These are phyloP conservation scores for Eilema griseolum DNA, from an alignment of 2,888 invertebrate genomes.

Conservation along the genomic window DNA sequence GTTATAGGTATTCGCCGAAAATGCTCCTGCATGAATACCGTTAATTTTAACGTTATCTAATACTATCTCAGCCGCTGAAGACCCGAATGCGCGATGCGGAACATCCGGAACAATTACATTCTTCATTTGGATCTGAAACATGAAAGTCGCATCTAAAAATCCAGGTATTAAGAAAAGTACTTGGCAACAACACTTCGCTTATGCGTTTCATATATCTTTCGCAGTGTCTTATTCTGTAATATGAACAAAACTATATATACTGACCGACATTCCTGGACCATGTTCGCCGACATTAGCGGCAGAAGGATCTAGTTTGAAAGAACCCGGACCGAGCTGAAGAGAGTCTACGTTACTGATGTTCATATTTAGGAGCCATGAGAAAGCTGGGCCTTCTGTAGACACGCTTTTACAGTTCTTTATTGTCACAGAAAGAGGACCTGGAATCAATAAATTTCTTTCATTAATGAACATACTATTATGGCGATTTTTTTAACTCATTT, in stretches of 20 bases:
- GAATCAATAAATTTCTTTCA: slow-evolving; percentile 49
- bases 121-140: slow-evolving; percentile 88
- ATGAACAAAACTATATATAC: slow-evolving; percentile 52
- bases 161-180: slow-evolving; percentile 20
- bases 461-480: slow-evolving; percentile 3
- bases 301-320: slow-evolving; percentile 88
- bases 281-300: slow-evolving; percentile 88
- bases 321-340: slow-evolving; percentile 86
- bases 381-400: slow-evolving; percentile 88
- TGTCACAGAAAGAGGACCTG: slow-evolving; percentile 88
- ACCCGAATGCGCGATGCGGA: slow-evolving; percentile 88
- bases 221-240: slow-evolving; percentile 9
- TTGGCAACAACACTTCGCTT: slow-evolving; percentile 24
- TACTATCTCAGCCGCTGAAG: slow-evolving; percentile 88
- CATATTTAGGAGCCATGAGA: slow-evolving; percentile 89
- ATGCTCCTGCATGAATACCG: slow-evolving; percentile 88
- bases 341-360: slow-evolving; percentile 86
- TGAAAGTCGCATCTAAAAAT: slow-evolving; percentile 3
- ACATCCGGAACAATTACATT: slow-evolving; percentile 87
- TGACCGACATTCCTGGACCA: slow-evolving; percentile 87
- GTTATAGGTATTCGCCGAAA: slow-evolving; percentile 89
- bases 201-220: slow-evolving; percentile 15
- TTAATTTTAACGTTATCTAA: slow-evolving; percentile 84
- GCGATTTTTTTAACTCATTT: not conserved
- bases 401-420: slow-evolving; percentile 87